These are phyloP conservation scores for Heterodera filipjevi DNA, from an alignment of 2,888 invertebrate species.

Conservation along the genomic window DNA sequence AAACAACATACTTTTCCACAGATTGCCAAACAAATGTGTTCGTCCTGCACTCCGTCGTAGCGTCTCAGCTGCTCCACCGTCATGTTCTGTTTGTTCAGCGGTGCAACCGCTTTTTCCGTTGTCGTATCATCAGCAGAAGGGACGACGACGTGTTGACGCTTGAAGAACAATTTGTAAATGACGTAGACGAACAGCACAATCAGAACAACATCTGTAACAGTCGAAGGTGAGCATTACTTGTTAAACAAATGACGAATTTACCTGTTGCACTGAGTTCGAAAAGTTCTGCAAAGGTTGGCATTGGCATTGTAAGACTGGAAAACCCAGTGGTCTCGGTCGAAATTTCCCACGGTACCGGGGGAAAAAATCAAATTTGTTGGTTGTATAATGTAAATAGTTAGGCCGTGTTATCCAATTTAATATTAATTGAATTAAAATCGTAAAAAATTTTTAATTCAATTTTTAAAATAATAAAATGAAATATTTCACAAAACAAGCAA, in stretches of 20 bases:
- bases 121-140: too few relatives aligned
- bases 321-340: too few relatives aligned
- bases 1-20: slow-evolving; percentile 60
- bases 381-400: too few relatives aligned
- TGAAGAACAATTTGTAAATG: slow-evolving; percentile 54
- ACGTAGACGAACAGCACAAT: slow-evolving; percentile 54
- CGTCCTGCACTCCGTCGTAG: slow-evolving; percentile 60
- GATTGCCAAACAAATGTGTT: slow-evolving; percentile 57
- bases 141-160: slow-evolving; percentile 45
- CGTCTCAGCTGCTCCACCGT: slow-evolving; percentile 55
- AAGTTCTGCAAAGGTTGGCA: slow-evolving; percentile 11
- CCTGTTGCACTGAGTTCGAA: slow-evolving; percentile 24
- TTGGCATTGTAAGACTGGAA: background rate
- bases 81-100: slow-evolving; percentile 57
- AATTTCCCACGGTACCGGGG: too few relatives aligned
- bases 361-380: too few relatives aligned
- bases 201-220: slow-evolving; percentile 50
- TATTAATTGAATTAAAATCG: too few relatives aligned
- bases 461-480: background rate
- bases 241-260: background rate
- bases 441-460: too few relatives aligned
- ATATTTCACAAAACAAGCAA: background rate
- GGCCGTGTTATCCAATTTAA: too few relatives aligned
- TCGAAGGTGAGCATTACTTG: background rate
- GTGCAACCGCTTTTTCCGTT: too few relatives aligned